Percentiles rank a stretch among this genome's conserved stretches.
Evolutionary conservation across 1,140 invertebrate genomes (phyloP).

Genomic region (Acromyrmex heyeri): DNA sequence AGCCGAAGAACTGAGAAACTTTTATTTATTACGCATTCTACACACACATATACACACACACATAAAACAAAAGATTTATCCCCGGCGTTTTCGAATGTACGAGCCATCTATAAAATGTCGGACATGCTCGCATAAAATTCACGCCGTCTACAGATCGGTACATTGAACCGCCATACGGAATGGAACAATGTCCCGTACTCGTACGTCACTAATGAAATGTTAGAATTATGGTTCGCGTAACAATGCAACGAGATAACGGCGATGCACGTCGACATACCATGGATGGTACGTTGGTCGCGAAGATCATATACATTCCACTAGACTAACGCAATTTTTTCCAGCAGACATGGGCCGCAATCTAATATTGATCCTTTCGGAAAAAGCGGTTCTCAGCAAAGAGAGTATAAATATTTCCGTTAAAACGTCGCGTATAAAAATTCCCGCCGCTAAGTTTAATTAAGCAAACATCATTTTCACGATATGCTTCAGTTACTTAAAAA

Average conservation of each 20-base stretch:
- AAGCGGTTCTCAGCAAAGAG: background rate
- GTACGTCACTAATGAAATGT: slow-evolving; percentile 48
- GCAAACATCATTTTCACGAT: background rate
- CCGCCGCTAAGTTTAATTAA: background rate
- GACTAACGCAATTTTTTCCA: background rate
- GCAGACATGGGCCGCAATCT: too few relatives aligned
- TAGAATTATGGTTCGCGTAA: slow-evolving; percentile 48
- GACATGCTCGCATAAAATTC: slow-evolving; percentile 48
- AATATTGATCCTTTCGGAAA: slow-evolving; percentile 1
- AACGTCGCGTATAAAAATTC: background rate
- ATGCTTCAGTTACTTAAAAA: background rate
- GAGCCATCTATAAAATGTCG: slow-evolving; percentile 50
- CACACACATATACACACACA: background rate
- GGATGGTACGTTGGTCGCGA: background rate
- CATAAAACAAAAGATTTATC: slow-evolving; percentile 62
- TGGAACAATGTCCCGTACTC: slow-evolving; percentile 27
- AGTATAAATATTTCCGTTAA: slow-evolving; percentile 5
- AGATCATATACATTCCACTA: slow-evolving; percentile 8
- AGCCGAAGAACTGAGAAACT: slow-evolving; percentile 17
- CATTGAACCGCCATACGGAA: background rate
- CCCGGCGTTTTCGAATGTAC: slow-evolving; percentile 17
- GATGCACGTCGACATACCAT: background rate
- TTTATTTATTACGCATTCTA: slow-evolving; percentile 44
- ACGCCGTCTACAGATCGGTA: slow-evolving; percentile 11
- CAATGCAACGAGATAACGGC: slow-evolving; percentile 30